Percentiles rank a stretch among this genome's conserved stretches.
Evolutionary conservation across 2,797 vertebrate species (phyloP).

Genomic region (Coranthus polyacanthus): DNA sequence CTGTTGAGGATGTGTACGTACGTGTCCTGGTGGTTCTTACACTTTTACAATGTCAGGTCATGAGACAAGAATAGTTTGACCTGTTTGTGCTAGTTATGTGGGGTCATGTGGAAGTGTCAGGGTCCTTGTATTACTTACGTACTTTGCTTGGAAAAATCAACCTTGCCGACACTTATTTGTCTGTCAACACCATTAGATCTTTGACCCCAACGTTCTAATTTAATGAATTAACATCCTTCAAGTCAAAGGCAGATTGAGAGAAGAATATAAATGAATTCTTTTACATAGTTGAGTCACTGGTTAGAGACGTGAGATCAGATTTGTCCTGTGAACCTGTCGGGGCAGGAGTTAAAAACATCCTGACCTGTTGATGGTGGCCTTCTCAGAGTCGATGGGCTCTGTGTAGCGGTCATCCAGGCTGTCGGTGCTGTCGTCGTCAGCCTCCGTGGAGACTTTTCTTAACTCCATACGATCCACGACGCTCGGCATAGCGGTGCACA

Average conservation of each 20-base stretch:
- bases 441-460: constrained; percentile 89
- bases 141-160: neutral
- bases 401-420: constrained; percentile 88
- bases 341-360: neutral
- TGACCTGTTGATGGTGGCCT: constrained; percentile 91
- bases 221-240: no score
- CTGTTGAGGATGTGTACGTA: no score
- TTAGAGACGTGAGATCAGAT: no score
- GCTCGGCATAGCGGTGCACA: constrained; percentile 62
- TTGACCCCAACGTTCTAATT: no score
- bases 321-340: neutral
- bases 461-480: constrained; percentile 94
- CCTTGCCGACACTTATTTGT: neutral
- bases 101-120: neutral
- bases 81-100: neutral
- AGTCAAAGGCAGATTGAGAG: no score
- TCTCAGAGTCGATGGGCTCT: constrained; percentile 85
- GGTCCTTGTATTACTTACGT: neutral
- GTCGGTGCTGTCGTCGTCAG: constrained; percentile 91
- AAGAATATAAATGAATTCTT: no score
- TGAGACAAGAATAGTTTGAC: neutral
- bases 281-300: no score
- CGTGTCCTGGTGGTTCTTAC: no score
- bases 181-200: no score
- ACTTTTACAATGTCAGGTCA: neutral